These are phyloP conservation scores for Melinaea menophilus DNA, from an alignment of 2,888 invertebrate genomes.

Conservation along the genomic window DNA sequence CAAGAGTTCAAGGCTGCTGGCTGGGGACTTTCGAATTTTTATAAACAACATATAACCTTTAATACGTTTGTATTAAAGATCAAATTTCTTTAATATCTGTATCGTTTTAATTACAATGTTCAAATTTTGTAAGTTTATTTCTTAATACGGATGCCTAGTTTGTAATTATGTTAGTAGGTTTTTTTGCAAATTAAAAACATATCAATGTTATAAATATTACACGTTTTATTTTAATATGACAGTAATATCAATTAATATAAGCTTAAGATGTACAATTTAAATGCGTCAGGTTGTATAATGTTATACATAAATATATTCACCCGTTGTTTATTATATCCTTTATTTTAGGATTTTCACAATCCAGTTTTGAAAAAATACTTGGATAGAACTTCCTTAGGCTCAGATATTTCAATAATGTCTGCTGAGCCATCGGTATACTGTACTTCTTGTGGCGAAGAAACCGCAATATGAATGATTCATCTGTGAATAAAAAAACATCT, in stretches of 20 bases:
- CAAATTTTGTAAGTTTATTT: constrained; percentile 33
- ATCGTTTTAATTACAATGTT: constrained; percentile 24
- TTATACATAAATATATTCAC: constrained; percentile 51
- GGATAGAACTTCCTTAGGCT: constrained; percentile 84
- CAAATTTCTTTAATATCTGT: not conserved
- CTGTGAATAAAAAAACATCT: constrained; percentile 56
- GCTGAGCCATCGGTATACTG: constrained; percentile 88
- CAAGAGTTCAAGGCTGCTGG: constrained; percentile 45
- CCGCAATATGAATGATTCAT: constrained; percentile 84
- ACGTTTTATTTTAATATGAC: not conserved
- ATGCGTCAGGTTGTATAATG: not conserved
- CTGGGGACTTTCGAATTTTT: constrained; percentile 43
- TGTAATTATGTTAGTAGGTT: constrained; percentile 45
- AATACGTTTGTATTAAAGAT: constrained; percentile 15
- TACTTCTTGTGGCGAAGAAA: constrained; percentile 88
- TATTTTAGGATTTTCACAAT: constrained; percentile 80
- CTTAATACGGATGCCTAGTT: constrained; percentile 36
- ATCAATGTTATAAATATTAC: constrained; percentile 15
- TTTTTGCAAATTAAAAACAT: constrained; percentile 32
- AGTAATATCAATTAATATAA: not conserved
- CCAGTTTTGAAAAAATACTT: constrained; percentile 80
- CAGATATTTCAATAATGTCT: constrained; percentile 86
- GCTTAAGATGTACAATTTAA: not conserved
- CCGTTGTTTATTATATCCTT: constrained; percentile 82
- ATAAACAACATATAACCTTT: constrained; percentile 2